Percentiles rank a stretch among this genome's conserved stretches.
phyloP scores from a whole-genome alignment of 53 echinoderm and acorn worm species.

The Temnopleurus reevesii region DNA sequence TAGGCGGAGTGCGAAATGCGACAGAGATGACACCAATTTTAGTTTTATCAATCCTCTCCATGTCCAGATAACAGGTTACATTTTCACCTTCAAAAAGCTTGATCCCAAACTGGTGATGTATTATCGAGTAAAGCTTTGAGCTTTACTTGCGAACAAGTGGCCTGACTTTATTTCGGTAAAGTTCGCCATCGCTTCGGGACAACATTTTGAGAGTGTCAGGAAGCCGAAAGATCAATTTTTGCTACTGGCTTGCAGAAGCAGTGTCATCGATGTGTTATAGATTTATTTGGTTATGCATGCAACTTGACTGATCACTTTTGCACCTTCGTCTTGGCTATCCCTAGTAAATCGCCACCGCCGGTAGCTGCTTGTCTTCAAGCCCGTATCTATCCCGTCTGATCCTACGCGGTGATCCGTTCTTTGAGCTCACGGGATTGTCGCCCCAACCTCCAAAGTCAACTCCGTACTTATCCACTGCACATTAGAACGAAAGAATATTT shows the following conservation, averaged over 20 bases:
- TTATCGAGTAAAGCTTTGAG: constrained; percentile 30
- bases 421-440: constrained; percentile 47
- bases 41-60: neutral
- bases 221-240: neutral
- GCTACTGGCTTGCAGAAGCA: neutral
- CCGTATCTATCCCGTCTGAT: constrained; percentile 48
- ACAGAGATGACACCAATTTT: constrained; percentile 22
- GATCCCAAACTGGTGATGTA: constrained; percentile 30
- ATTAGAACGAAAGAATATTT: neutral
- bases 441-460: neutral
- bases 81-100: neutral
- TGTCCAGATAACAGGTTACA: constrained; percentile 26
- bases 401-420: constrained; percentile 32
- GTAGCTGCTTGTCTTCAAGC: constrained; percentile 23
- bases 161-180: neutral
- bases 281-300: neutral
- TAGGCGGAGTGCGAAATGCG: constrained; percentile 47
- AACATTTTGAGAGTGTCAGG: neutral
- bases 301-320: neutral
- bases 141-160: constrained; percentile 40
- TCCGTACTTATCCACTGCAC: neutral
- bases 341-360: constrained; percentile 16
- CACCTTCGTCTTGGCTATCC: neutral
- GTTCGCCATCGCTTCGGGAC: neutral
- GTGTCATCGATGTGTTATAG: neutral